These are phyloP conservation scores for Heliopora coerulea DNA, from an alignment of 92 coral and sea anemone genomes.

Conservation along the genomic window DNA sequence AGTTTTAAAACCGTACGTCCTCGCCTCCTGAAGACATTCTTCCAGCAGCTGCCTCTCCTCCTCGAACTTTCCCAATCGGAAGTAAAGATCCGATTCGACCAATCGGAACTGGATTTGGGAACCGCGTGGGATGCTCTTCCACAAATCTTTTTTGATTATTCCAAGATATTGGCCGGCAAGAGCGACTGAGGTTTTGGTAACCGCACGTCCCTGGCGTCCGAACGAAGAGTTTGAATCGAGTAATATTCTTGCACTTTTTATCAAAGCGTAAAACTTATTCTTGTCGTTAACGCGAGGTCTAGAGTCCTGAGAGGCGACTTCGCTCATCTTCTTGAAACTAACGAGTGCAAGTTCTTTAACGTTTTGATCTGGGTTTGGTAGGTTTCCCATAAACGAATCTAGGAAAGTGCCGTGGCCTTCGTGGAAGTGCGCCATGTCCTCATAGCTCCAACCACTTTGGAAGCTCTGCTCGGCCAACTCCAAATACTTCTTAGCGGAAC, in stretches of 20 bases:
- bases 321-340: constrained; percentile 19
- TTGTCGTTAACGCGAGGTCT: constrained; percentile 13
- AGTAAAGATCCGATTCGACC: too few species aligned
- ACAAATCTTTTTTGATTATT: too few species aligned
- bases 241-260: constrained; percentile 5
- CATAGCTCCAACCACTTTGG: background rate
- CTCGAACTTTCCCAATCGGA: too few species aligned
- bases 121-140: too few species aligned
- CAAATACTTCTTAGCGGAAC: background rate
- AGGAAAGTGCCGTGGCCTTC: constrained; percentile 20
- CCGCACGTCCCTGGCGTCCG: too few species aligned
- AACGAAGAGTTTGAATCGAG: too few species aligned
- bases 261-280: constrained; percentile 1
- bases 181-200: too few species aligned
- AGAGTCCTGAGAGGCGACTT: constrained; percentile 12
- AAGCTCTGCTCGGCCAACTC: constrained; percentile 15
- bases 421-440: constrained; percentile 19
- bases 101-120: too few species aligned
- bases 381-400: constrained; percentile 17
- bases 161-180: too few species aligned
- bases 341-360: constrained; percentile 8
- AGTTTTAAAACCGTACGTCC: too few species aligned
- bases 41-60: too few species aligned
- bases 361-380: background rate
- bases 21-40: too few species aligned